phyloP scores from a whole-genome alignment of 1,140 invertebrate genomes.

The Eubasilissa regina region DNA sequence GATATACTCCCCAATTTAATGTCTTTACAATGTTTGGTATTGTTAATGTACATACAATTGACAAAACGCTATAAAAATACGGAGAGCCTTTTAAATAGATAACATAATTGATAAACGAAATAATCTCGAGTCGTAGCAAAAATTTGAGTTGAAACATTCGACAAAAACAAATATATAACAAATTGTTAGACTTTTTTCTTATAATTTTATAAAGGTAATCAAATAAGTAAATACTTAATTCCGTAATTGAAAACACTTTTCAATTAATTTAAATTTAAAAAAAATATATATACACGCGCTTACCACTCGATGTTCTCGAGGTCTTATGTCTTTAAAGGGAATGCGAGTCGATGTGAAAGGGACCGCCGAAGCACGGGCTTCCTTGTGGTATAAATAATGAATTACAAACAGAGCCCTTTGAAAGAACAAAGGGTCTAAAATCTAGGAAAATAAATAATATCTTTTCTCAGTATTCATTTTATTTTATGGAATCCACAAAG shows the following conservation, averaged over 20 bases:
- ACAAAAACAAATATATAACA: no score
- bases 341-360: background rate
- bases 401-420: conserved; percentile 10
- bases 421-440: conserved; percentile 19
- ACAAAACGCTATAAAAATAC: no score
- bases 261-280: background rate
- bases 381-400: conserved; percentile 24
- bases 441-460: conserved; percentile 14
- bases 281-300: background rate
- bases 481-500: background rate
- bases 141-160: no score
- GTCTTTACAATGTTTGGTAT: no score
- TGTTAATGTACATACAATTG: no score
- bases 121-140: no score
- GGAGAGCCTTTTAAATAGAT: no score
- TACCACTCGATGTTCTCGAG: background rate
- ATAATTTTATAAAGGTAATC: no score
- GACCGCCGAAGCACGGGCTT: background rate
- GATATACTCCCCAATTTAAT: no score
- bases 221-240: background rate
- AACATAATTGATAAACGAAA: no score
- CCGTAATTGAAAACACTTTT: background rate
- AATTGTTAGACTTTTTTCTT: no score
- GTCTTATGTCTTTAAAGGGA: background rate
- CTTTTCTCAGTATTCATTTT: background rate